Percentiles rank a stretch among this genome's conserved stretches.
Evolutionary conservation across 2,113 vertebrate genomes (phyloP).

Genomic region (Xyliphius kryptos): DNA sequence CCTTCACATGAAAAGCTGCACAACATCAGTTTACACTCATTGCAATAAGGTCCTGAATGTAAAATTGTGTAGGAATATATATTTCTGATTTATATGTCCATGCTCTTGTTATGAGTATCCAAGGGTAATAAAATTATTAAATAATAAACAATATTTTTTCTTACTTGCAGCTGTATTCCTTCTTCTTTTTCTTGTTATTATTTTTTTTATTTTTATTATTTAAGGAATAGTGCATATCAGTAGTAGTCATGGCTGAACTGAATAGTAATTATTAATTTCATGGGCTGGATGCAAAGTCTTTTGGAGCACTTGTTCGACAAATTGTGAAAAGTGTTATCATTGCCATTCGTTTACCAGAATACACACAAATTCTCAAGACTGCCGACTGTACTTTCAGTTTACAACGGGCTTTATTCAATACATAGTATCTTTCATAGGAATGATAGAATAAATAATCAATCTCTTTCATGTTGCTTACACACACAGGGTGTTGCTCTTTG

Average conservation of each 20-base stretch:
- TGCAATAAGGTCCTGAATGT: too few relatives aligned
- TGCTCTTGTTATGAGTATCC: too few relatives aligned
- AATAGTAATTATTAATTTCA: slow-evolving; percentile 56
- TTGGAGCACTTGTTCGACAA: slow-evolving; percentile 45
- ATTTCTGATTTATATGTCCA: too few relatives aligned
- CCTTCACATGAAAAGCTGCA: too few relatives aligned
- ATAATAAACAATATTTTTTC: too few relatives aligned
- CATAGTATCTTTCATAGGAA: not conserved
- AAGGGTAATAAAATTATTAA: too few relatives aligned
- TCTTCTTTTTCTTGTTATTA: too few relatives aligned
- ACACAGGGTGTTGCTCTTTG: not conserved
- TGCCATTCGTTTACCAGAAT: slow-evolving; percentile 4
- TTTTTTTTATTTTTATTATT: too few relatives aligned
- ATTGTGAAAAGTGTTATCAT: slow-evolving; percentile 18
- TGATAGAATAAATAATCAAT: not conserved
- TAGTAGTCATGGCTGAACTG: slow-evolving; percentile 48
- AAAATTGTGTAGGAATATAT: too few relatives aligned
- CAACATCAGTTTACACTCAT: too few relatives aligned
- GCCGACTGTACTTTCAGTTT: not conserved
- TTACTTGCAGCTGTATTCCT: too few relatives aligned
- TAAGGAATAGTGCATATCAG: slow-evolving; percentile 16
- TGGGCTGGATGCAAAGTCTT: slow-evolving; percentile 31
- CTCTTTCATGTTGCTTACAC: not conserved
- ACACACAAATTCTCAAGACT: not conserved
- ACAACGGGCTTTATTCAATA: not conserved